phyloP scores from a whole-genome alignment of 2,888 invertebrate species.

The Heliconius aoede region DNA sequence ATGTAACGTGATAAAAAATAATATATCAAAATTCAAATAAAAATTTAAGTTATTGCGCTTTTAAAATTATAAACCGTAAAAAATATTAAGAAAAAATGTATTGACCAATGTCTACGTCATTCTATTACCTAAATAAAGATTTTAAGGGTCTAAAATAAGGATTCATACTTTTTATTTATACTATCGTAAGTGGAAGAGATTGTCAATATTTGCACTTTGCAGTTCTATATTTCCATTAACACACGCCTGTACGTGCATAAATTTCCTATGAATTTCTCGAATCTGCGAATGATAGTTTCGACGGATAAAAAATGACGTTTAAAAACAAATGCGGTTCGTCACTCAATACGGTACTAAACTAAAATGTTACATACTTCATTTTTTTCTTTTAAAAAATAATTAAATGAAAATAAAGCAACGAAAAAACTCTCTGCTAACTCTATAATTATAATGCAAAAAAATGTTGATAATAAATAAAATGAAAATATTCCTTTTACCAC shows the following conservation, averaged over 20 bases:
- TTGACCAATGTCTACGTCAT: too few species aligned
- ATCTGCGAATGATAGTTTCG: neutral
- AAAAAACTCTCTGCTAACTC: neutral
- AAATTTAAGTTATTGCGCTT: too few species aligned
- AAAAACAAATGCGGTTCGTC: too few species aligned
- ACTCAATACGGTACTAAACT: too few species aligned
- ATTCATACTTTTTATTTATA: neutral
- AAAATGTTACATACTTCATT: too few species aligned
- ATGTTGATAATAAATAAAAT: neutral
- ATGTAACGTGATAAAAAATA: neutral
- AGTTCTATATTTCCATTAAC: conserved; percentile 9
- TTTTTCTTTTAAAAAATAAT: too few species aligned
- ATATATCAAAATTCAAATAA: too few species aligned
- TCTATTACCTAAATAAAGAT: neutral
- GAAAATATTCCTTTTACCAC: neutral
- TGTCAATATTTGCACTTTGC: conserved; percentile 3
- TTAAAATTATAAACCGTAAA: too few species aligned
- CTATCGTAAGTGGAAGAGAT: neutral
- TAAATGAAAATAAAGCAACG: too few species aligned
- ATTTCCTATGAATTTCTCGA: neutral
- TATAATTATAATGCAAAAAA: neutral
- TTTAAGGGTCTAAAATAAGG: too few species aligned
- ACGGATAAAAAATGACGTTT: too few species aligned
- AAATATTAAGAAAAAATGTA: too few species aligned
- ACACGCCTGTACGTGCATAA: conserved; percentile 3